Evolutionary conservation across 2,113 vertebrate species (phyloP), one percentile per base, ranked within the genome.

Genomic region (Bos indicus): DNA sequence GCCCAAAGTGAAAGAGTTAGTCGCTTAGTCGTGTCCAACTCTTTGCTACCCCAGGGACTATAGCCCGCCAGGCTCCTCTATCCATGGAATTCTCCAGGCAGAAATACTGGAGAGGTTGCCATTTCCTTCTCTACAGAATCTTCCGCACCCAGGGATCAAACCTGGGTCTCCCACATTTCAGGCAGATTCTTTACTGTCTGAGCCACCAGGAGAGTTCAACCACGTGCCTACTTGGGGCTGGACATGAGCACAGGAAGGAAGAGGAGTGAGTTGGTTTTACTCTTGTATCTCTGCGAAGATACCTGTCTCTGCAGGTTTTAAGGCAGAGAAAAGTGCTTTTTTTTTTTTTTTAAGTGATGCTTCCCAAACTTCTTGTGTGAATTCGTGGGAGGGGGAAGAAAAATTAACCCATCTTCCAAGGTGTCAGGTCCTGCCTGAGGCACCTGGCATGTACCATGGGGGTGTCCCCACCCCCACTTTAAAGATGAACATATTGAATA

Each of bases 191-290:
- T 12, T 40, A 40, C 67, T 71, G n/a, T 36, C n/a, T 40, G 67
- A 71, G 67, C n/a, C 19, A 23, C 19, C 67, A 40, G n/a, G 67
- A 5, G 12, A 6, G 67, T 40, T 23, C 67, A 71, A 2, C n/a
- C n/a, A 71, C 1, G 0, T 17, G 2, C 84, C 9, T 5, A 0
- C 9, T 25, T 71, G 52, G 19, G 7, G 13, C 43, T 4, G 13
- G 56, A 30, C 40, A 5, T 21, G 17, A 84, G 12, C 0, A 2
- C 33, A 30, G 26, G 43, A 13, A 74, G 23, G 51, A n/a, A 19
- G 46, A 52, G 51, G 57, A 14, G 80, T 40, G 36, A 80, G 28
- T 48, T 43, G 48, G 21, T 77, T 87, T 92, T 33, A n/a, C 43
- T 57, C 7, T 23, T 6, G 0, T 52, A 10, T 2, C 0, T 48